Conservation (phyloP, 2,113 vertebrate species). For the Nerophis lumbriciformis region DNA sequence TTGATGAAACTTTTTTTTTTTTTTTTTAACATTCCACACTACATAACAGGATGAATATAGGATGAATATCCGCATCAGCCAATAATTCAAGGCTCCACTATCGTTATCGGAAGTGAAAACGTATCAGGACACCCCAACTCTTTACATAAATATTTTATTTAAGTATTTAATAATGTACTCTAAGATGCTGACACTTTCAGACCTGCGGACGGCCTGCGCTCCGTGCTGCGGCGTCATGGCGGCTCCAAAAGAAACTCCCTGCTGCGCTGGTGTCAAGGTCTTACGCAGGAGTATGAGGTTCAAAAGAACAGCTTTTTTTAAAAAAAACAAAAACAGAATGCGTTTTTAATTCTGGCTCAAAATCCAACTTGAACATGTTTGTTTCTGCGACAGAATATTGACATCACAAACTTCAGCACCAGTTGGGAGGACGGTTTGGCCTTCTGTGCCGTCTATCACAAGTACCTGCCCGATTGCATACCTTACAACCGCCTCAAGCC, state of each 20-base stretch:
- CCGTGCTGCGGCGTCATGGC: constrained; percentile 64
- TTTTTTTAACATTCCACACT: no score
- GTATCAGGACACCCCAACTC: no score
- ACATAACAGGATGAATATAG: no score
- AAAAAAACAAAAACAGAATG: background rate
- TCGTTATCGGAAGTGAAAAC: no score
- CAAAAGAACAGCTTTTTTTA: background rate
- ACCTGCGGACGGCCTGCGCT: constrained; percentile 62
- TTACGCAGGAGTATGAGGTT: constrained; percentile 71
- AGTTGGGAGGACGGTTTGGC: constrained; percentile 74
- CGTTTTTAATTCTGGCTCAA: no score
- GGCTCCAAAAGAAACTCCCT: constrained; percentile 72
- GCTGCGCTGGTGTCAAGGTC: constrained; percentile 70
- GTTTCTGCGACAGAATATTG: constrained; percentile 61
- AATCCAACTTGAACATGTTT: background rate
- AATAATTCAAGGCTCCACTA: no score
- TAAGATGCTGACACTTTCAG: constrained; percentile 27
- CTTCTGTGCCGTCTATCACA: constrained; percentile 71
- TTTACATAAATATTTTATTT: background rate
- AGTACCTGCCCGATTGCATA: constrained; percentile 61
- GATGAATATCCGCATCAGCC: no score
- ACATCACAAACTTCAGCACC: constrained; percentile 75
- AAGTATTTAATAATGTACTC: background rate
- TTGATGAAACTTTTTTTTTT: no score
- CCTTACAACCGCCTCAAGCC: constrained; percentile 56